phyloP scores from a whole-genome alignment of 2,113 vertebrate species.

The Eretmochelys imbricata region DNA sequence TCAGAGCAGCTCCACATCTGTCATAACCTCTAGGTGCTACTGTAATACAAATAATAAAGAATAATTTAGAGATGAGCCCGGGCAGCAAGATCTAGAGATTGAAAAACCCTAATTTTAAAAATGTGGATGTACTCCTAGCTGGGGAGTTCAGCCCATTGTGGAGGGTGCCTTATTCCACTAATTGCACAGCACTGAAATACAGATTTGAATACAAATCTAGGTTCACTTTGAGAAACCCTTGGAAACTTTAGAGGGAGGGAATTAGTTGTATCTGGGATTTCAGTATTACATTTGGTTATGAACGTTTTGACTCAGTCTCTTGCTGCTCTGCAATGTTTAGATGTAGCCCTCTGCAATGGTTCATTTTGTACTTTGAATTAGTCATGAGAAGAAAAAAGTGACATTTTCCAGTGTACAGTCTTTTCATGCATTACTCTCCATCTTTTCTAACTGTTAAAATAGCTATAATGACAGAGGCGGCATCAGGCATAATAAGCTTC shows the following conservation, averaged over 20 bases:
- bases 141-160: slow-evolving; percentile 32
- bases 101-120: neutral
- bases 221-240: slow-evolving; percentile 66
- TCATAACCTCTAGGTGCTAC: neutral
- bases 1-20: neutral
- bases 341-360: slow-evolving; percentile 44
- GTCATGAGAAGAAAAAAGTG: slow-evolving; percentile 24
- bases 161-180: slow-evolving; percentile 62
- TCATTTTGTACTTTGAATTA: slow-evolving; percentile 71
- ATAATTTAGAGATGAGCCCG: neutral
- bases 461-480: slow-evolving; percentile 71
- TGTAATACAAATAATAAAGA: neutral
- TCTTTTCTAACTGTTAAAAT: slow-evolving; percentile 61
- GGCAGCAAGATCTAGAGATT: neutral
- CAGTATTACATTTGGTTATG: slow-evolving; percentile 57
- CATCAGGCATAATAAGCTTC: slow-evolving; percentile 73
- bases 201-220: slow-evolving; percentile 58
- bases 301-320: slow-evolving; percentile 48
- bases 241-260: slow-evolving; percentile 61
- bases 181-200: slow-evolving; percentile 61
- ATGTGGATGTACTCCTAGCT: slow-evolving; percentile 26
- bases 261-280: slow-evolving; percentile 53
- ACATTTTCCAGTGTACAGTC: slow-evolving; percentile 25
- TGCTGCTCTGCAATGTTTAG: slow-evolving; percentile 58
- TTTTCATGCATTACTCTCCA: slow-evolving; percentile 54